These are phyloP conservation scores for Cyrtonyx montezumae DNA, from an alignment of 2,113 vertebrate species.

Conservation along the genomic window DNA sequence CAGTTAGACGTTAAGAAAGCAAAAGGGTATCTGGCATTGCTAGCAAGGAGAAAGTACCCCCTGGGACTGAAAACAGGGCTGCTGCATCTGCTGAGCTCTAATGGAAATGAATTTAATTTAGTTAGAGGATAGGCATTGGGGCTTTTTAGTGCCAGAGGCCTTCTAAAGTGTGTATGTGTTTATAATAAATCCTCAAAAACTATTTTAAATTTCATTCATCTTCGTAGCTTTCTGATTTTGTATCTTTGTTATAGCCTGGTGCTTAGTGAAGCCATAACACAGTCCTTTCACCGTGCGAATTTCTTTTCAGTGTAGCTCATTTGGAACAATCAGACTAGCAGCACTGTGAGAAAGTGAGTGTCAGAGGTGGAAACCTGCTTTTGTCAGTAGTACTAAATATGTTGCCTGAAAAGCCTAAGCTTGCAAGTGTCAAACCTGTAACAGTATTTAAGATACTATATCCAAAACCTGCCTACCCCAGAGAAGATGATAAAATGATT, in stretches of 20 bases:
- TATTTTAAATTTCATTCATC: constrained; percentile 25
- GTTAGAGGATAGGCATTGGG: constrained; percentile 1
- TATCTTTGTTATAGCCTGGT: background rate
- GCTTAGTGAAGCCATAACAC: background rate
- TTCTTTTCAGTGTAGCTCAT: background rate
- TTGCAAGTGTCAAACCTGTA: background rate
- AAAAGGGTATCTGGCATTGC: constrained; percentile 10
- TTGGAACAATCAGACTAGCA: background rate
- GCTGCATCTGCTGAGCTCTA: constrained; percentile 45
- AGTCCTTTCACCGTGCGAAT: background rate
- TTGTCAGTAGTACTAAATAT: background rate
- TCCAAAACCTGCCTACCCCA: background rate
- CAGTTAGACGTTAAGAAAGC: background rate
- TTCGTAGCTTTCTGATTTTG: background rate
- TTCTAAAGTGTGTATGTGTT: background rate
- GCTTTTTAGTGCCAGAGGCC: constrained; percentile 37
- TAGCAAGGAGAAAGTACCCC: background rate
- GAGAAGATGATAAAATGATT: background rate
- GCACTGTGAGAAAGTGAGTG: background rate
- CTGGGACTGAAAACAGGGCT: constrained; percentile 6
- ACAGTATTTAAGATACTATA: background rate
- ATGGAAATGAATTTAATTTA: constrained; percentile 39
- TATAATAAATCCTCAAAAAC: constrained; percentile 32
- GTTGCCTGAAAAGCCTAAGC: background rate
- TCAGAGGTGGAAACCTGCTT: background rate